A percentile compares a stretch with the other conserved stretches of the same genome.
Conservation (phyloP, 2,888 invertebrate species). For the Synanthedon tipuliformis region DNA sequence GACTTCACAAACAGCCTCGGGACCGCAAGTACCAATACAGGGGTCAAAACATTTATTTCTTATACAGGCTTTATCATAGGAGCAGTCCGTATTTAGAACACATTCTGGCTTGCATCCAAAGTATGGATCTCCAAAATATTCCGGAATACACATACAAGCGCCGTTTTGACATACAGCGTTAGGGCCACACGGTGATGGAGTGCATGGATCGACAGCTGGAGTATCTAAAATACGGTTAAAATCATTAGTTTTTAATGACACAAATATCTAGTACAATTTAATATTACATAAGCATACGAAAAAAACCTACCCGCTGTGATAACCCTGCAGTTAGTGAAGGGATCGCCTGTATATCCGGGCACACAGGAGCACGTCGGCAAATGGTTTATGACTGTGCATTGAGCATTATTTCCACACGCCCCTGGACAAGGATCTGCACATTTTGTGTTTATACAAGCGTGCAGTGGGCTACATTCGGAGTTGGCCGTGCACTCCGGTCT, state of each 20-base stretch:
- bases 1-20: constrained; percentile 68
- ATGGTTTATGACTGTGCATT: constrained; percentile 79
- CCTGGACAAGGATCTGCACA: constrained; percentile 84
- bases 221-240: constrained; percentile 34
- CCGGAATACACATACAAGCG: constrained; percentile 77
- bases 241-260: constrained; percentile 1
- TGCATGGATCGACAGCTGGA: constrained; percentile 69
- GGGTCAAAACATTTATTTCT: constrained; percentile 80
- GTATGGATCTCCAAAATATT: constrained; percentile 81
- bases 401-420: constrained; percentile 80
- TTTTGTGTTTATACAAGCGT: constrained; percentile 78
- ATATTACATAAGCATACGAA: not conserved
- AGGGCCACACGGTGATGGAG: constrained; percentile 78
- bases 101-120: constrained; percentile 83
- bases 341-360: constrained; percentile 78
- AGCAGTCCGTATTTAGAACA: constrained; percentile 79
- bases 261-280: not conserved
- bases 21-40: constrained; percentile 78
- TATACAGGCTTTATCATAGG: constrained; percentile 76
- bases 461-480: constrained; percentile 76
- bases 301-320: constrained; percentile 6
- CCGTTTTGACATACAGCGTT: constrained; percentile 74
- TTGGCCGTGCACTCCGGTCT: constrained; percentile 79
- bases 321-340: constrained; percentile 69
- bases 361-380: constrained; percentile 77